Evolutionary conservation across 2,797 vertebrate species (phyloP), one percentile per base, ranked within the genome.

Genomic region (Lophotriccus pileatus): DNA sequence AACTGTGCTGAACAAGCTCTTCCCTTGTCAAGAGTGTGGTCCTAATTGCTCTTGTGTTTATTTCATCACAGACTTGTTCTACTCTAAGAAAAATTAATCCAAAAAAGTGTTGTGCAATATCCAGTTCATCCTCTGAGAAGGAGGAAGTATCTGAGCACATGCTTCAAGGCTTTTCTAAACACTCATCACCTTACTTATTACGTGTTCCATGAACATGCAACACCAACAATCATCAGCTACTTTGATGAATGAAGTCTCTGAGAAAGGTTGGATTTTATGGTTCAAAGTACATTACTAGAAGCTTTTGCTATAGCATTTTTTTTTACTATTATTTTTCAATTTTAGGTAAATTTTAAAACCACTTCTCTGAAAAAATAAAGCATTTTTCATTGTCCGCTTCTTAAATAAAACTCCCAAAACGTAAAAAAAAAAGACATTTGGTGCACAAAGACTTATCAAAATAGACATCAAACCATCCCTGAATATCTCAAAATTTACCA

Each of bases 161-260:
- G 3, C 4, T 52, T 77, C 6, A 43, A 81, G 75, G 6, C 11
- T 16, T 68, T 58, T 39, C 24, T 46, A 36, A 91, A n/a, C 4
- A 32, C 7, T 55, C 25, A 49, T 27, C 13, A 21, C 6, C 7
- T 66, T 30, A 44, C 25, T 55, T 55, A 16, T 6, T 53, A 24
- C 14, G n/a, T 0, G 2, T 15, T 58, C n/a, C 20, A 67, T 0
- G 2, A 60, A 47, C 44, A 30, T 4, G 2, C 24, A 56, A 60
- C 32, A 17, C 2, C 52, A 68, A 23, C 10, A 32, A 46, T 34
- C 24, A 23, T 5, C 32, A 15, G 3, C 12, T 47, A 37, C 6
- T 52, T 2, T 37, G 30, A 59, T 18, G 10, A 30, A 56, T 8
- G 44, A 46, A 72, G 5, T n/a, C 14, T 72, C 27, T 28, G 10